Evolutionary conservation across 1,140 invertebrate genomes (phyloP).

Genomic region (Drosophila parabipectinata): DNA sequence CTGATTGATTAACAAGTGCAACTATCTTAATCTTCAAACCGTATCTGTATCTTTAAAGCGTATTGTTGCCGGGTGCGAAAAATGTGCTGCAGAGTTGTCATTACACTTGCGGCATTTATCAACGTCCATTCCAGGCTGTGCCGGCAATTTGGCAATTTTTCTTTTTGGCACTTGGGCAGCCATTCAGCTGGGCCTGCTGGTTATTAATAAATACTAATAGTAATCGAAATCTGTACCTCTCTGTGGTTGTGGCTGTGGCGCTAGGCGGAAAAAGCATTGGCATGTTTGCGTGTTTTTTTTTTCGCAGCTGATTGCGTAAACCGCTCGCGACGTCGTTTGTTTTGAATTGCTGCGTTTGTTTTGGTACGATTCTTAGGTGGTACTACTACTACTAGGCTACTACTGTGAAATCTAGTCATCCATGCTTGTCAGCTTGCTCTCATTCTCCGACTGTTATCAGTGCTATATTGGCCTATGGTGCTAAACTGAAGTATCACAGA

Average conservation of each 20-base stretch:
- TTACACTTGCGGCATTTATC: slow-evolving; percentile 22
- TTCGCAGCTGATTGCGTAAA: slow-evolving; percentile 63
- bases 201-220: slow-evolving; percentile 55
- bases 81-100: slow-evolving; percentile 2
- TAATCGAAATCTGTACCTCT: slow-evolving; percentile 18
- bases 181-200: not conserved
- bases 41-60: not conserved
- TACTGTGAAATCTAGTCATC: slow-evolving; percentile 6
- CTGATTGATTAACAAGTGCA: not conserved
- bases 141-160: slow-evolving; percentile 7
- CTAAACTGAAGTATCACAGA: slow-evolving; percentile 23
- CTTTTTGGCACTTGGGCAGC: too few relatives aligned
- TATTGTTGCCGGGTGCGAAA: slow-evolving; percentile 33
- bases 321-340: slow-evolving; percentile 54
- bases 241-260: not conserved
- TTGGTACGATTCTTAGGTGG: slow-evolving; percentile 65
- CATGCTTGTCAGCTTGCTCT: not conserved
- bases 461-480: slow-evolving; percentile 53
- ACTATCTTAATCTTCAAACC: not conserved
- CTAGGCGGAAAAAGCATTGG: not conserved
- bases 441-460: slow-evolving; percentile 38
- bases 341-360: slow-evolving; percentile 77
- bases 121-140: slow-evolving; percentile 14
- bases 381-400: not conserved
- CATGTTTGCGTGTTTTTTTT: slow-evolving; percentile 33